Conservation (phyloP, 2,888 invertebrate genomes). For the Ectemnius lituratus region DNA sequence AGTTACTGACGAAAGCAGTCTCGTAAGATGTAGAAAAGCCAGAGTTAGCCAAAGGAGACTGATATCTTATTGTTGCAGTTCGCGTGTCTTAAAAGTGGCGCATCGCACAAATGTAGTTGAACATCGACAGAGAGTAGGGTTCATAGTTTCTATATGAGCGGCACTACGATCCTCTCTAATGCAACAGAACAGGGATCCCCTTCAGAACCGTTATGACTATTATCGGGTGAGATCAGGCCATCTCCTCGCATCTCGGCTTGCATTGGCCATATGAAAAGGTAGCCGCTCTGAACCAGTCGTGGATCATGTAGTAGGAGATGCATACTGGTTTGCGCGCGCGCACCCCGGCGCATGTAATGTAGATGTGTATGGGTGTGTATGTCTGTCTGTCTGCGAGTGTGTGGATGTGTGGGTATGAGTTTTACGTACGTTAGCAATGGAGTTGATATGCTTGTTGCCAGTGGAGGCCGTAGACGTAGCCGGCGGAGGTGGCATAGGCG, state of each 20-base stretch:
- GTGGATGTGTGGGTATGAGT: not conserved
- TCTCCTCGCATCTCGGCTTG: too few species aligned
- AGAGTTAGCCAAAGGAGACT: too few species aligned
- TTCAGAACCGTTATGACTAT: conserved; percentile 4
- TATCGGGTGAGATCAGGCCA: not conserved
- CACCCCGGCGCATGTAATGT: not conserved
- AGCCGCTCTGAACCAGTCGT: too few species aligned
- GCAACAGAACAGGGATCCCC: not conserved
- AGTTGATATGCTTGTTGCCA: conserved; percentile 76
- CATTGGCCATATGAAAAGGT: too few species aligned
- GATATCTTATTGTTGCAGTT: not conserved
- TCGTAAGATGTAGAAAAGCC: too few species aligned
- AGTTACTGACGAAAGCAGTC: too few species aligned
- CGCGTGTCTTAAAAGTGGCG: not conserved
- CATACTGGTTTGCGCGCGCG: too few species aligned
- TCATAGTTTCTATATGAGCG: not conserved
- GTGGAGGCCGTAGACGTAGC: conserved; percentile 74
- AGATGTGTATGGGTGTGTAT: not conserved
- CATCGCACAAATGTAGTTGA: not conserved
- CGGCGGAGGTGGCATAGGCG: conserved; percentile 73
- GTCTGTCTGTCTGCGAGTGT: too few species aligned
- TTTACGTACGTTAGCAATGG: conserved; percentile 72
- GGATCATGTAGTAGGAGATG: too few species aligned
- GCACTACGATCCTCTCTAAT: not conserved
- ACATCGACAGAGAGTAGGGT: not conserved